Evolutionary conservation across 2,113 vertebrate genomes (phyloP), one percentile per base, ranked within the genome.

Genomic region (Mesocricetus auratus): DNA sequence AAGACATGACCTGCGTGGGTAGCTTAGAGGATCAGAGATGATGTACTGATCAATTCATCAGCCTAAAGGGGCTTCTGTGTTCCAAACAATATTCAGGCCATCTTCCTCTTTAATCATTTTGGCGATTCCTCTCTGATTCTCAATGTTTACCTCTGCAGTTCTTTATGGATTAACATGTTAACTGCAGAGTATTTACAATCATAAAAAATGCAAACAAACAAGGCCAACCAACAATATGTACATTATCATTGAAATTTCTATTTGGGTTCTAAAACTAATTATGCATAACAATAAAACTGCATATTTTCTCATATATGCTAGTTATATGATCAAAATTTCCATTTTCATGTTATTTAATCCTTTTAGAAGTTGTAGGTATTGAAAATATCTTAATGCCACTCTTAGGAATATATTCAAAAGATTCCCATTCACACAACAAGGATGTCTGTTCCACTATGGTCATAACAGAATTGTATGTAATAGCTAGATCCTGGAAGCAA

Each of bases 181-280:
- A 53, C 78, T 74, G 15, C 12, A 93, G 26, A 94, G 93, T 86
- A 21, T 69, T 74, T 79, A 47, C 62, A 64, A 39, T 86, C 22
- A 64, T 92, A 75, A 89, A 82, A 90, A n/a, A 11, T 50, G 1
- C 31, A 94, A 62, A 68, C 0, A 69, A 53, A 69, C 79, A 12
- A 64, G 56, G 62, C 12, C 39, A 60, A 91, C 53, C n/a, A 78
- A 69, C 5, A 90, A 4, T 47, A 62, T 86, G 13, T 53, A 45
- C 60, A n/a, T 13, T 66, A 83, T 42, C 12, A 15, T 56, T 91
- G 17, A 87, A 83, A 50, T 87, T 60, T 79, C 26, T 45, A 39
- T 62, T 88, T 73, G 73, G 71, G 29, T 82, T 90, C 21, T 75
- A 83, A 81, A 89, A 81, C 7, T 64, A 83, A 93, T 56, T 89